Conservation (phyloP, 2,888 invertebrate species). For the Parasteatoda lunata region DNA sequence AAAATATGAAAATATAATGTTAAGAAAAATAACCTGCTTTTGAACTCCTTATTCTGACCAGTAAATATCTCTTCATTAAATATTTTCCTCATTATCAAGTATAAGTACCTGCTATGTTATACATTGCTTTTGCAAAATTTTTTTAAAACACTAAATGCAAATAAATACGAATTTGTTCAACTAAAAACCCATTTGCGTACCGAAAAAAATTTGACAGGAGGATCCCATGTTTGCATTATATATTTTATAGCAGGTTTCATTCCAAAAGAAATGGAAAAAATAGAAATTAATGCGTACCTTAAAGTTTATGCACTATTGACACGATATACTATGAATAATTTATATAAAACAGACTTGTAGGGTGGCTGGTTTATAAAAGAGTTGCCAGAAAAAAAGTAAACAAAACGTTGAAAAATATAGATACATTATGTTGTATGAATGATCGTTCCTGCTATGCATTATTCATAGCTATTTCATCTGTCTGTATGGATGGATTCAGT, state of each 20-base stretch:
- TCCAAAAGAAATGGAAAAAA: not conserved
- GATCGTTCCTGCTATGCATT: slow-evolving; percentile 49
- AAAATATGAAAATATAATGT: too few relatives aligned
- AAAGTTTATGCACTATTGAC: slow-evolving; percentile 62
- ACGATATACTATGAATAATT: slow-evolving; percentile 63
- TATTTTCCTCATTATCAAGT: too few relatives aligned
- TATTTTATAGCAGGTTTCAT: too few relatives aligned
- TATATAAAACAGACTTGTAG: slow-evolving; percentile 48
- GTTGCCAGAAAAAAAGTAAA: slow-evolving; percentile 23
- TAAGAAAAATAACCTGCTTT: too few relatives aligned
- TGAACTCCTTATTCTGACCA: too few relatives aligned
- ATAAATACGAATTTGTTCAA: not conserved
- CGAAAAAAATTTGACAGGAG: slow-evolving; percentile 12
- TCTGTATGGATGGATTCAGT: slow-evolving; percentile 39
- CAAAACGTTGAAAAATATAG: slow-evolving; percentile 35
- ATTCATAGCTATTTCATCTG: slow-evolving; percentile 58
- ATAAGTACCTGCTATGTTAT: too few relatives aligned
- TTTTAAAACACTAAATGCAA: not conserved
- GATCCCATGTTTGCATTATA: slow-evolving; percentile 3
- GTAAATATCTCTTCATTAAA: too few relatives aligned
- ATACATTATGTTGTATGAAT: slow-evolving; percentile 65
- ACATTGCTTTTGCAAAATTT: not conserved
- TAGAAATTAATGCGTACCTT: slow-evolving; percentile 57
- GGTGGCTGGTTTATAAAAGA: slow-evolving; percentile 58
- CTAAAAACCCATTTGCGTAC: slow-evolving; percentile 5